Base-by-base conservation (phyloP, 2,888 invertebrate species). In the Luperina nickerlii region DNA sequence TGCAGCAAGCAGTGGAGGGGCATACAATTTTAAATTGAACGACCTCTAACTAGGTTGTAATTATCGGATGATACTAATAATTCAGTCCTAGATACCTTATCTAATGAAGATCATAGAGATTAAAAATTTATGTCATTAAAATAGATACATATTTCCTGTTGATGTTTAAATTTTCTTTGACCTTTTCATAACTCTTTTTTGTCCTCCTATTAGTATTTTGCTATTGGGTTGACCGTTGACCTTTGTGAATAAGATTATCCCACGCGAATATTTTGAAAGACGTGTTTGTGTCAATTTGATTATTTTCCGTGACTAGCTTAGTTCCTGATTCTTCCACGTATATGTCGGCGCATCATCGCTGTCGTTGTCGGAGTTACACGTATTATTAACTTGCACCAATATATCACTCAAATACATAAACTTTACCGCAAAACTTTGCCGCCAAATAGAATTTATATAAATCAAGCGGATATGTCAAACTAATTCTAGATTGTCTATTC, bases 141-240 rank as follows among this genome's bases (percentile, higher is more conserved):
- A 65, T 32, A 54, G 20, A 20, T 18, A 48, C 13, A 9, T 57
- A 27, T 38, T 68, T 54, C 42, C 60, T 24, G 0, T 32, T 51
- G 32, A 70, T 42, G 57, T 62, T 57, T 42, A 27, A 2, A 32
- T 57, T 71, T 63, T 51, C 42, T 68, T 51, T 42, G 65, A 74
- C 66, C 70, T 71, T 81, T 85, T 27, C 54, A 32, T 66, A 57
- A 48, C 74, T 72, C 1, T 65, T 66, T 76, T 8, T 32, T 82
- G 60, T 3, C 20, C 77, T 15, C 48, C 18, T 45, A 68, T 68
- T 79, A 57, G 48, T 75, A 82, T 67, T 68, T 66, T 27, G 45
- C 78, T 38, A 71, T 78, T 71, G n/a, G 66, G 48, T 82, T 51
- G 32, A 65, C 24, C 48, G 24, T 85, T 84, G 65, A 70, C 73